Evolutionary conservation across 2,797 vertebrate genomes (phyloP).

Genomic region (Peromyscus nudipes): DNA sequence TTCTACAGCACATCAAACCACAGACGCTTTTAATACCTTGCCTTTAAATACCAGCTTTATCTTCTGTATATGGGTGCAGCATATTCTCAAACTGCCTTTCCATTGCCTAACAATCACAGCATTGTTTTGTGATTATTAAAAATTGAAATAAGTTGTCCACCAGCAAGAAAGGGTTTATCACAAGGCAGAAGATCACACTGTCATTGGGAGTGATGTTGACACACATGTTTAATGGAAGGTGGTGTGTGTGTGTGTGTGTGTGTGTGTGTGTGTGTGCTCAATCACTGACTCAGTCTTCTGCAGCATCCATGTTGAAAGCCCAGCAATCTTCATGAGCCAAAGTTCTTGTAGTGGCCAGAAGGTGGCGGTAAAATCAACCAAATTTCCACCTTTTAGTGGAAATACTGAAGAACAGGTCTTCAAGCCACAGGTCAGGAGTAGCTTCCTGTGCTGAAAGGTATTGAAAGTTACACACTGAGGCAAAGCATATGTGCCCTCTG

Average conservation of each 20-base stretch:
- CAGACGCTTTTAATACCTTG: not conserved
- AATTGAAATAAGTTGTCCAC: conserved; percentile 4
- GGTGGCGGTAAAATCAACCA: conserved; percentile 85
- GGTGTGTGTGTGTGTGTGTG: too few species aligned
- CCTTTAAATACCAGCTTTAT: conserved; percentile 27
- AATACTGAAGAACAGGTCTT: conserved; percentile 40
- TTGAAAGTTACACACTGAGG: not conserved
- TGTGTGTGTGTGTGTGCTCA: too few species aligned
- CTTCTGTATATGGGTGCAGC: not conserved
- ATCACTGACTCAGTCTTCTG: not conserved
- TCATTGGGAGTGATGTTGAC: conserved; percentile 41
- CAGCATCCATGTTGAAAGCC: not conserved
- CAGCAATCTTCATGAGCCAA: conserved; percentile 41
- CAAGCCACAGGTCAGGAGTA: not conserved
- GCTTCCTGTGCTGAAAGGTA: conserved; percentile 32
- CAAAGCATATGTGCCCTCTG: not conserved
- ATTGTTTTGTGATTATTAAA: conserved; percentile 45
- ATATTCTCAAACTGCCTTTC: not conserved
- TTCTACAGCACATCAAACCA: not conserved
- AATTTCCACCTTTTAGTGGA: conserved; percentile 57
- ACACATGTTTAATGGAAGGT: conserved; percentile 6
- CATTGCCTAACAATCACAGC: not conserved
- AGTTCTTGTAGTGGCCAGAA: conserved; percentile 81
- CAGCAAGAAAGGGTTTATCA: not conserved
- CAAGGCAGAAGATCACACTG: not conserved